Evolutionary conservation across 2,113 vertebrate species (phyloP).

Genomic region (Labrus mixtus): DNA sequence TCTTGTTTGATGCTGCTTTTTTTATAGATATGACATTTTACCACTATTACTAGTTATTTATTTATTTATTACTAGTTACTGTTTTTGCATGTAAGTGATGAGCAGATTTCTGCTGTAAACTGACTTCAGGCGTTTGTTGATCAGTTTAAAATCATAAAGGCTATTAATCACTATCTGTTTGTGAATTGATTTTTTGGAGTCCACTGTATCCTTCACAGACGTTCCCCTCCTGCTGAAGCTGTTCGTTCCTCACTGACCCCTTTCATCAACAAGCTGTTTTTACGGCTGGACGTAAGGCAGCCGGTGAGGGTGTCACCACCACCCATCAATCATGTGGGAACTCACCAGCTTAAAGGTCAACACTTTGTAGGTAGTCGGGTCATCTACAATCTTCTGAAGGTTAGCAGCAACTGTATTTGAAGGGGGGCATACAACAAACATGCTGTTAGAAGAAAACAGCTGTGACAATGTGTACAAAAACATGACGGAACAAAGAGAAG

Average conservation of each 20-base stretch:
- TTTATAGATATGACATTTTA: too few relatives aligned
- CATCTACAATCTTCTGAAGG: constrained; percentile 99
- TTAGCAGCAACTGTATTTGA: constrained; percentile 95
- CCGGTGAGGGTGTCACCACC: not conserved
- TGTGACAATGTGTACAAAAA: too few relatives aligned
- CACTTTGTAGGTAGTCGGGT: constrained; percentile 95
- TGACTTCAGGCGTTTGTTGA: too few relatives aligned
- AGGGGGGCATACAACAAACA: not conserved
- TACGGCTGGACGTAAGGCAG: not conserved
- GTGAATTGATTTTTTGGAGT: not conserved
- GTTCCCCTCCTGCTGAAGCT: not conserved
- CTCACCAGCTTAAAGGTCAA: constrained; percentile 99
- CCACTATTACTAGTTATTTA: too few relatives aligned
- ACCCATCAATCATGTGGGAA: constrained; percentile 64
- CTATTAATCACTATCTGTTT: not conserved
- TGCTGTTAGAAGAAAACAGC: too few relatives aligned
- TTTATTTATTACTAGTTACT: too few relatives aligned
- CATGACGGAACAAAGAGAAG: too few relatives aligned
- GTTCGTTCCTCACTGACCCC: constrained; percentile 13
- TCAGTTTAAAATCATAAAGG: not conserved
- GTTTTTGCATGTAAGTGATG: too few relatives aligned
- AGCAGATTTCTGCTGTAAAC: too few relatives aligned
- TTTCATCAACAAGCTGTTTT: constrained; percentile 45
- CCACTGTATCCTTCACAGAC: not conserved
- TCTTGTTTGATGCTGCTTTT: too few relatives aligned